Percentiles rank a stretch among this genome's conserved stretches.
Conservation (phyloP, 2,797 vertebrate species). For the Periophthalmus magnuspinnatus region DNA sequence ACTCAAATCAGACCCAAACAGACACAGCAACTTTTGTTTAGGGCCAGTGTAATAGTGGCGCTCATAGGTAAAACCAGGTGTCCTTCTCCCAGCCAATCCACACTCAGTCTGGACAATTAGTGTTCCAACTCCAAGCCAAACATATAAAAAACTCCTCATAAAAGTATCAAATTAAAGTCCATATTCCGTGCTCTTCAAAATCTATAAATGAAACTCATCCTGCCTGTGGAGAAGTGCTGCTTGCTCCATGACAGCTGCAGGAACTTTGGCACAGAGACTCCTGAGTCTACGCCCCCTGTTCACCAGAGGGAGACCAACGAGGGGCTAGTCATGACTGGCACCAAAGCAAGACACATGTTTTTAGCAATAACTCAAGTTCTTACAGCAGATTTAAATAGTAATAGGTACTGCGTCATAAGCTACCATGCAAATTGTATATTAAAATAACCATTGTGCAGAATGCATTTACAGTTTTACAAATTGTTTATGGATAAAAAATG, state of each 20-base stretch:
- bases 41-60: not conserved
- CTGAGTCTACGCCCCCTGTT: slow-evolving; percentile 19
- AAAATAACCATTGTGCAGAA: too few relatives aligned
- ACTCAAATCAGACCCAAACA: slow-evolving; percentile 31
- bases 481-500: too few relatives aligned
- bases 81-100: slow-evolving; percentile 37
- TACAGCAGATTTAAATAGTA: too few relatives aligned
- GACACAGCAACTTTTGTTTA: slow-evolving; percentile 17
- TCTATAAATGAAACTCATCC: not conserved
- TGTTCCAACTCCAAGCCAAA: slow-evolving; percentile 16
- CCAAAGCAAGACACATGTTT: too few relatives aligned
- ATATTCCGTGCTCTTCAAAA: slow-evolving; percentile 20
- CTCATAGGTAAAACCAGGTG: slow-evolving; percentile 28
- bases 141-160: not conserved
- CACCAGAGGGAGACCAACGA: too few relatives aligned
- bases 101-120: slow-evolving; percentile 24
- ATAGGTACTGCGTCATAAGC: too few relatives aligned
- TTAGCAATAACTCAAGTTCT: too few relatives aligned
- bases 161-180: slow-evolving; percentile 27
- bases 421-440: too few relatives aligned
- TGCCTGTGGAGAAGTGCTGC: slow-evolving; percentile 6
- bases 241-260: slow-evolving; percentile 29
- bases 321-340: too few relatives aligned
- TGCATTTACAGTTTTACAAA: too few relatives aligned
- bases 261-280: slow-evolving; percentile 35